These are phyloP conservation scores for Brachyhypopomus occidentalis DNA, from an alignment of 2,113 vertebrate species.

Conservation along the genomic window DNA sequence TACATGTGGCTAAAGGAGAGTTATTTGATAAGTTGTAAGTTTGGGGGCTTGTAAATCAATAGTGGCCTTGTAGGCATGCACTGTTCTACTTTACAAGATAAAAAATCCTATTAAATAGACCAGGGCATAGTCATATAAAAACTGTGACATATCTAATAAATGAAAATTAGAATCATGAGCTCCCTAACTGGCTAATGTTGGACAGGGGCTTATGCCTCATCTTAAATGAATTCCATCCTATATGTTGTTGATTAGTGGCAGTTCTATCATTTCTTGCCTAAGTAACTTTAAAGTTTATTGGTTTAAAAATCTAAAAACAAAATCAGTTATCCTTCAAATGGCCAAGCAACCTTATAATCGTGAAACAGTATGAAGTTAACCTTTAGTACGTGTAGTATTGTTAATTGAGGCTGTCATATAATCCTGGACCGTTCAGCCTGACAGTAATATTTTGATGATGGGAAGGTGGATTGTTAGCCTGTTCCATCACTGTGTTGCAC, in stretches of 20 bases:
- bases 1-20: conserved; percentile 39
- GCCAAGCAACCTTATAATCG: background rate
- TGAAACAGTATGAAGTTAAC: no score
- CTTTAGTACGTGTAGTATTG: no score
- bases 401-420: no score
- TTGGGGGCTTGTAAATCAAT: conserved; percentile 40
- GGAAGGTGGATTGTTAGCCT: background rate
- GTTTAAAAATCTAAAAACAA: background rate
- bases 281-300: background rate
- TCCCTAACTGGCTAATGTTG: conserved; percentile 37
- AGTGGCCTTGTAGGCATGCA: conserved; percentile 28
- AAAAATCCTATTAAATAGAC: conserved; percentile 53
- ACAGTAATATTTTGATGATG: background rate
- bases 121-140: conserved; percentile 44
- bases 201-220: conserved; percentile 22
- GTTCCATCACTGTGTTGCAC: background rate
- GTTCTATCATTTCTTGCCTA: background rate
- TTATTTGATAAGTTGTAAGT: conserved; percentile 56
- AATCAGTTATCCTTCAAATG: no score
- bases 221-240: conserved; percentile 32
- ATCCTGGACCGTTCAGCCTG: background rate
- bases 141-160: conserved; percentile 51
- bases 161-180: conserved; percentile 46
- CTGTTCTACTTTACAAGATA: conserved; percentile 48
- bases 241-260: conserved; percentile 15